A percentile compares a stretch with the other conserved stretches of the same genome.
These are phyloP conservation scores for Pachymerium ferrugineum DNA, from an alignment of 2,888 invertebrate genomes.

Conservation along the genomic window DNA sequence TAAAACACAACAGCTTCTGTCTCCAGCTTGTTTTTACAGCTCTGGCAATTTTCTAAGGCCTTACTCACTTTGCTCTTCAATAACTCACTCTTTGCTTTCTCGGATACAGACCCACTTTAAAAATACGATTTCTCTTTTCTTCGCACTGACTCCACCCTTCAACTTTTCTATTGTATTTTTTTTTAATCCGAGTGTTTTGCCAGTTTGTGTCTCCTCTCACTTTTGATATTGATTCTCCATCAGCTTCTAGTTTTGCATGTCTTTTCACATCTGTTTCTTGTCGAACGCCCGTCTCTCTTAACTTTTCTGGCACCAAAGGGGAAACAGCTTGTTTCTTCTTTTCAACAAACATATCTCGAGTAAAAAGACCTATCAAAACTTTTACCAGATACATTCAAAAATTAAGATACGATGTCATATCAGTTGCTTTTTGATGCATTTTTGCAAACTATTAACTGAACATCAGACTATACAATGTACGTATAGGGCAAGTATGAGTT, in stretches of 20 bases:
- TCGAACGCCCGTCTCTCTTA: neutral
- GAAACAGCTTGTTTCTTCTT: conserved; percentile 5
- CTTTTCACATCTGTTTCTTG: neutral
- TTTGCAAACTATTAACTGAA: too few relatives aligned
- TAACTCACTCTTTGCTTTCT: neutral
- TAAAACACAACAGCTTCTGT: conserved; percentile 1
- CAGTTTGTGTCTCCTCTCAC: neutral
- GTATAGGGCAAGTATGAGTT: too few relatives aligned
- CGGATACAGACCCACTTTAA: neutral
- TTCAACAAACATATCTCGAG: too few relatives aligned
- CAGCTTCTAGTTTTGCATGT: neutral
- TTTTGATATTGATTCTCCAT: conserved; percentile 16
- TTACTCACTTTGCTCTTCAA: neutral
- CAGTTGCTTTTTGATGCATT: too few relatives aligned
- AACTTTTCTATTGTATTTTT: neutral
- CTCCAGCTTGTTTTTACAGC: too few relatives aligned
- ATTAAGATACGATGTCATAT: too few relatives aligned
- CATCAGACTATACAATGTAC: too few relatives aligned
- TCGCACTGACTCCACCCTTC: too few relatives aligned
- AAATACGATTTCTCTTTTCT: neutral
- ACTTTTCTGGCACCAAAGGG: neutral
- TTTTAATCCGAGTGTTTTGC: neutral
- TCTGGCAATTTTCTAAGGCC: neutral
- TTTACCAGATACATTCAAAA: too few relatives aligned
- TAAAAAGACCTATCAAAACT: too few relatives aligned